Evolutionary conservation across 2,113 vertebrate genomes (phyloP), one percentile per base, ranked within the genome.

Genomic region (Phycodurus eques): DNA sequence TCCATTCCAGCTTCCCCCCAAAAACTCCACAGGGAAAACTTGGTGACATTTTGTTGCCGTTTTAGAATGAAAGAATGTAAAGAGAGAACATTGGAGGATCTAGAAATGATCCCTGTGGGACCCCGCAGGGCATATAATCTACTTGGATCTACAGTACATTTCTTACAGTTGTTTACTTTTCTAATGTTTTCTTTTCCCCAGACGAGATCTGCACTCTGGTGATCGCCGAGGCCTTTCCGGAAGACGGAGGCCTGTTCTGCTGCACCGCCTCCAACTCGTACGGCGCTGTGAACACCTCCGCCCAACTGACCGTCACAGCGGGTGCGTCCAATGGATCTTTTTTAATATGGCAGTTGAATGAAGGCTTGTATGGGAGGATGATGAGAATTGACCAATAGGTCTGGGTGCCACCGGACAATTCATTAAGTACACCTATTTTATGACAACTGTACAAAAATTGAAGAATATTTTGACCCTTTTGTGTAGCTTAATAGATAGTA

Each of bases 161-260:
- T 12, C 39, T 43, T 44, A 7, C 42, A 46, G 63, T 61, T 35
- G 59, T 61, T 17, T 61, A n/a, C 31, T 8, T 31, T 27, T 27
- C 20, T 8, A 2, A 22, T 47, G n/a, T 56, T 56, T 17, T 82
- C 54, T 10, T 1, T 27, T 20, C 91, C 92, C 39, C 75, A 98
- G 97, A 99, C 87, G 96, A 99, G 92, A 99, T 99, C 86, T 99
- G 98, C 79, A 99, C 97, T 6, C 89, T 99, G 27, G 96, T 99
- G 74, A 98, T 99, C 8, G 94, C 98, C 0, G 98, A 99, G 90
- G 95, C 95, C 8, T 98, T 99, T 80, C 96, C 96, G 42, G 97
- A 99, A 90, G 97, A 99, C 14, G 95, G 96, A 3, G 98, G 98
- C 43, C 84, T 91, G 74, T 98, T 99, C 84, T 94, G 91, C 5